Evolutionary conservation across 1,140 invertebrate species (phyloP).

Genomic region (Camponotus pennsylvanicus): DNA sequence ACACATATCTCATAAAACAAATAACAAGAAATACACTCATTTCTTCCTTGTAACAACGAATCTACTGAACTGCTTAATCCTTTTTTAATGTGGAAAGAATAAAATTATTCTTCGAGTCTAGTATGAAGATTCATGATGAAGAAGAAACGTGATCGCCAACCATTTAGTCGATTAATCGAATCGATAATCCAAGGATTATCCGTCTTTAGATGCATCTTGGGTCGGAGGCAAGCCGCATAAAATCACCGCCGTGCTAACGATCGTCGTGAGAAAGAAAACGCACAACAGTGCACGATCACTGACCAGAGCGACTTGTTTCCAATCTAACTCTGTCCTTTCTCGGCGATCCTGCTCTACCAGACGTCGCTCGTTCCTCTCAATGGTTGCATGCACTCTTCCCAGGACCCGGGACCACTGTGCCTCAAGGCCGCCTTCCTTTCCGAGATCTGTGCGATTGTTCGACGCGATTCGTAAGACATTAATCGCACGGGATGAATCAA

Average conservation of each 20-base stretch:
- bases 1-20: not conserved
- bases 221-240: conserved; percentile 87
- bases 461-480: conserved; percentile 28
- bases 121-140: not conserved
- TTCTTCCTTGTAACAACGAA: not conserved
- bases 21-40: not conserved
- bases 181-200: conserved; percentile 39
- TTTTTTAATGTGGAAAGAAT: not conserved
- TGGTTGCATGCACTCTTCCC: conserved; percentile 90
- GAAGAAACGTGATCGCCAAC: not conserved
- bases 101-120: conserved; percentile 13
- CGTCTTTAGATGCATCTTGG: conserved; percentile 61
- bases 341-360: conserved; percentile 89
- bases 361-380: conserved; percentile 90
- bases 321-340: conserved; percentile 90
- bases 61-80: not conserved
- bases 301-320: conserved; percentile 93
- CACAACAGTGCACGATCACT: conserved; percentile 89
- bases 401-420: conserved; percentile 89
- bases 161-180: not conserved
- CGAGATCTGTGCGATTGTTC: conserved; percentile 66
- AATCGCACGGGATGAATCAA: not conserved
- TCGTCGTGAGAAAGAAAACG: conserved; percentile 90
- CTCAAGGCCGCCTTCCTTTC: conserved; percentile 86
- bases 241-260: conserved; percentile 89